Evolutionary conservation across 2,113 vertebrate genomes (phyloP).

Genomic region (Thamnaconus septentrionalis): DNA sequence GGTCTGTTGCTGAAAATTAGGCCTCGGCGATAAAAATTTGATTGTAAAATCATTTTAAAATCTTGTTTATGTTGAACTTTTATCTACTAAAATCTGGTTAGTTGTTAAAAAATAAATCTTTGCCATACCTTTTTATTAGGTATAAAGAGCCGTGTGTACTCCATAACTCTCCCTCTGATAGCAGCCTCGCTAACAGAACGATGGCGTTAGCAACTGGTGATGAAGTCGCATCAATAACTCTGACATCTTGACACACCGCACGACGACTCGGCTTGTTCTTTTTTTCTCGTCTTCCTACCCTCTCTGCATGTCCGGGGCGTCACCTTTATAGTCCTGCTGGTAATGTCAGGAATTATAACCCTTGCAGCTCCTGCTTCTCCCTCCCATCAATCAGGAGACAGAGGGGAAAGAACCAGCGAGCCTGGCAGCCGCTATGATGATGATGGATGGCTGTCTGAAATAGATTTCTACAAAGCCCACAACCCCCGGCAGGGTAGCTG

Average conservation of each 20-base stretch:
- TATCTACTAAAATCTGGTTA: too few relatives aligned
- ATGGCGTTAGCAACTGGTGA: not conserved
- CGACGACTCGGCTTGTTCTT: conserved; percentile 40
- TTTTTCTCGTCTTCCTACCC: conserved; percentile 14
- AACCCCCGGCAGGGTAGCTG: not conserved
- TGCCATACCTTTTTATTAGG: too few relatives aligned
- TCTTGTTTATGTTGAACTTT: too few relatives aligned
- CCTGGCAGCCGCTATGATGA: conserved; percentile 42
- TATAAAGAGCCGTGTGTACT: too few relatives aligned
- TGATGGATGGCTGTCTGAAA: conserved; percentile 40
- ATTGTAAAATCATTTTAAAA: too few relatives aligned
- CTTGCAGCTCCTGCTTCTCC: conserved; percentile 42
- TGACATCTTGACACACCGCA: conserved; percentile 28
- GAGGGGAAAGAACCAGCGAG: conserved; percentile 30
- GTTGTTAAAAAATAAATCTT: too few relatives aligned
- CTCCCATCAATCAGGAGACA: conserved; percentile 58
- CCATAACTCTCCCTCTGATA: too few relatives aligned
- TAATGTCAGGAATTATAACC: conserved; percentile 67
- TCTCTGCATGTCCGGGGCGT: conserved; percentile 39
- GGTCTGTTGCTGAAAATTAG: too few relatives aligned
- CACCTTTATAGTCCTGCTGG: conserved; percentile 57
- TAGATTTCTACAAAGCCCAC: not conserved
- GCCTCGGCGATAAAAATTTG: too few relatives aligned
- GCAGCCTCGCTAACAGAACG: too few relatives aligned
- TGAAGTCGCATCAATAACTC: conserved; percentile 59